phyloP scores from a whole-genome alignment of 1,140 invertebrate species.

The Caenorhabditis briggsae region DNA sequence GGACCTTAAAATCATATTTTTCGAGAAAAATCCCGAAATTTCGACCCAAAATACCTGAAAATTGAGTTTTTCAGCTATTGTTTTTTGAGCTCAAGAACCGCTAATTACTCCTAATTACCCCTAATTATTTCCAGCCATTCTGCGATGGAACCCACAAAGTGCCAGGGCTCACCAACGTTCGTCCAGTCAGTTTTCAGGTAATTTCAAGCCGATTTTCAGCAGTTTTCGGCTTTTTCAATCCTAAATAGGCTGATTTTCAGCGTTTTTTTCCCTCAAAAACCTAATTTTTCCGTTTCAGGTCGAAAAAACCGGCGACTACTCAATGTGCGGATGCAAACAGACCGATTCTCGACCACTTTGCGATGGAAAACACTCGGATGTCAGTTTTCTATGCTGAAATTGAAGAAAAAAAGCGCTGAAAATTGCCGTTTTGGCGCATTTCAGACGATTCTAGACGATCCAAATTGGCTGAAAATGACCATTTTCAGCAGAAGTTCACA shows the following conservation, averaged over 20 bases:
- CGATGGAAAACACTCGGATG: conserved; percentile 87
- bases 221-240: too few relatives aligned
- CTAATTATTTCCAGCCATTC: conserved; percentile 83
- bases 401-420: neutral
- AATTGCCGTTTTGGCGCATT: neutral
- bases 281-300: conserved; percentile 79
- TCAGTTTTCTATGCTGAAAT: conserved; percentile 38
- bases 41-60: too few relatives aligned
- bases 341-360: conserved; percentile 92
- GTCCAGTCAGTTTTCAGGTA: conserved; percentile 84
- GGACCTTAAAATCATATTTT: too few relatives aligned
- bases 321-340: conserved; percentile 97
- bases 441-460: neutral
- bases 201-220: too few relatives aligned
- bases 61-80: too few relatives aligned
- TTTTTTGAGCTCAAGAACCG: too few relatives aligned
- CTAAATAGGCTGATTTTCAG: too few relatives aligned
- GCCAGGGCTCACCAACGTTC: conserved; percentile 77
- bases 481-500: too few relatives aligned
- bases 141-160: conserved; percentile 90
- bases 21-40: too few relatives aligned
- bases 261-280: neutral
- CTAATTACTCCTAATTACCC: too few relatives aligned
- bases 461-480: too few relatives aligned
- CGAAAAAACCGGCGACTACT: conserved; percentile 90